These are phyloP conservation scores for Urophycis tenuis DNA, from an alignment of 2,797 vertebrate species.

Conservation along the genomic window DNA sequence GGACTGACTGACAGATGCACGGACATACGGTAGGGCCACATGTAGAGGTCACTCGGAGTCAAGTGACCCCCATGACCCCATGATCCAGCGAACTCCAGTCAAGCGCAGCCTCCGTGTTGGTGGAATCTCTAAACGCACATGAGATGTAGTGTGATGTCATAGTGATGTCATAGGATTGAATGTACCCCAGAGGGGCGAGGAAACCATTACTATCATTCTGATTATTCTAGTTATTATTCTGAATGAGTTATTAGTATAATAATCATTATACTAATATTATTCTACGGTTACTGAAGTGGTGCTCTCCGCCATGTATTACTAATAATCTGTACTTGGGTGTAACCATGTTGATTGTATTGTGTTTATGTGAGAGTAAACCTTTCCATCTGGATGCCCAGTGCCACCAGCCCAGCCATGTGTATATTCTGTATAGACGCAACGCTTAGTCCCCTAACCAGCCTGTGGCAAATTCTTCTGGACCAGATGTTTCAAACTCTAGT, in stretches of 20 bases:
- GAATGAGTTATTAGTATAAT: background rate
- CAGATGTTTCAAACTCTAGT: background rate
- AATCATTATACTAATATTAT: background rate
- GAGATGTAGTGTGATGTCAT: conserved; percentile 82
- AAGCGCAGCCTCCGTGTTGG: conserved; percentile 10
- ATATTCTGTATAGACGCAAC: conserved; percentile 68
- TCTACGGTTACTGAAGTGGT: conserved; percentile 61
- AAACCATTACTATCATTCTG: conserved; percentile 3
- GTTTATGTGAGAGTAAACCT: conserved; percentile 84
- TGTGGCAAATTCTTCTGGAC: background rate
- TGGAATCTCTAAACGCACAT: conserved; percentile 77
- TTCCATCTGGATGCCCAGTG: conserved; percentile 71
- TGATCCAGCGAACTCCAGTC: background rate
- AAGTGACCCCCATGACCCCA: background rate
- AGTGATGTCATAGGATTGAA: conserved; percentile 89
- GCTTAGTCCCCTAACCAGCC: background rate
- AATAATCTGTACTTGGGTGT: conserved; percentile 73
- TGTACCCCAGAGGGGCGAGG: conserved; percentile 63
- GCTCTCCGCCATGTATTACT: conserved; percentile 44
- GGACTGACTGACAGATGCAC: background rate
- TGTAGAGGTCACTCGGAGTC: conserved; percentile 24
- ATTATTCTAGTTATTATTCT: background rate
- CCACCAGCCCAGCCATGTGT: conserved; percentile 71
- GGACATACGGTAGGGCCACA: no score
- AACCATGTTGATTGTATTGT: conserved; percentile 96